Evolutionary conservation across 2,797 vertebrate genomes (phyloP).

Genomic region (Lophotriccus pileatus): DNA sequence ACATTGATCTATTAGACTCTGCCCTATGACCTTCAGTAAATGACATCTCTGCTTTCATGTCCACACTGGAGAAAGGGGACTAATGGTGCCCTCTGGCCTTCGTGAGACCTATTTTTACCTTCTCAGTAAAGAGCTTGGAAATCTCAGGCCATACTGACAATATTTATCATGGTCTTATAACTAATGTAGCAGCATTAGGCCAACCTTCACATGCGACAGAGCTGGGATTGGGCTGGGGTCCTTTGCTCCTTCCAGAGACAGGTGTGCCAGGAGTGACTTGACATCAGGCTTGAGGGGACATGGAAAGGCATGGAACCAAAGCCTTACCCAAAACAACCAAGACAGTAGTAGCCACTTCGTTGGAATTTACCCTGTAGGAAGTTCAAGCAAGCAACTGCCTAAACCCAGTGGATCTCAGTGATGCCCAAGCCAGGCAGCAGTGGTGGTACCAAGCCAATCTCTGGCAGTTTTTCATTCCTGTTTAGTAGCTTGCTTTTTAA

Average conservation of each 20-base stretch:
- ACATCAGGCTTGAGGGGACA: accelerated
- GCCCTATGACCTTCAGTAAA: constrained; percentile 37
- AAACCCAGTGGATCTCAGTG: neutral
- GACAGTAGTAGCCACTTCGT: neutral
- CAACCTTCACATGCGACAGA: neutral
- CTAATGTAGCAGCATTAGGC: neutral
- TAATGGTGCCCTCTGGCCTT: constrained; percentile 30
- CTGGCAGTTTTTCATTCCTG: neutral
- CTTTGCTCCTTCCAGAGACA: neutral
- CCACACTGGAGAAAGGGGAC: neutral
- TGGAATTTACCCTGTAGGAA: neutral
- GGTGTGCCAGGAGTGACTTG: neutral
- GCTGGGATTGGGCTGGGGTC: neutral
- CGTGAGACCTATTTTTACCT: neutral
- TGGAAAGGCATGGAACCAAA: neutral
- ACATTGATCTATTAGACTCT: constrained; percentile 45
- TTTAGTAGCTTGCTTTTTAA: constrained; percentile 3
- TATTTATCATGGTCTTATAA: neutral
- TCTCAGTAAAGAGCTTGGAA: neutral
- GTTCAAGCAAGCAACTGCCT: neutral
- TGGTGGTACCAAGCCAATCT: accelerated
- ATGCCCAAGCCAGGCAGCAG: neutral
- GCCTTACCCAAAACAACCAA: neutral
- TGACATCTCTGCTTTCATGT: constrained; percentile 6
- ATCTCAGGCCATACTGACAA: neutral